Percentiles rank a stretch among this genome's conserved stretches.
These are phyloP conservation scores for Larimichthys crocea DNA, from an alignment of 2,113 vertebrate species.

Conservation along the genomic window DNA sequence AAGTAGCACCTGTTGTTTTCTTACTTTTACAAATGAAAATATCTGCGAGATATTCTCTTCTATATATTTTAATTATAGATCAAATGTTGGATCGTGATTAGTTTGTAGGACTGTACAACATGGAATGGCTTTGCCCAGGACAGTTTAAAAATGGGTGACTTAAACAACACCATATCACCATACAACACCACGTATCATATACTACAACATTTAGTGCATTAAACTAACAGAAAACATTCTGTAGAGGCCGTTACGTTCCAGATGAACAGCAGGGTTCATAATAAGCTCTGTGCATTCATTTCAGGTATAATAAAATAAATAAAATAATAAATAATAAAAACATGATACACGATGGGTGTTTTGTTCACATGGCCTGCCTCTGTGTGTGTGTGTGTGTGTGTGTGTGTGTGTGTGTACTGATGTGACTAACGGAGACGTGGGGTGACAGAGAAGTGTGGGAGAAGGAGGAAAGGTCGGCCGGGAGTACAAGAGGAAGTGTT, in stretches of 20 bases:
- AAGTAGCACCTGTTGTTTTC: no score
- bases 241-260: background rate
- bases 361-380: constrained; percentile 1
- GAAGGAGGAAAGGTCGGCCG: constrained; percentile 39
- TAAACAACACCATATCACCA: background rate
- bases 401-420: background rate
- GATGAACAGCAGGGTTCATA: background rate
- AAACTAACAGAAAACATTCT: background rate
- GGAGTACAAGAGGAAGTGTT: constrained; percentile 74
- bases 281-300: background rate
- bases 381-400: no score
- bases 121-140: background rate
- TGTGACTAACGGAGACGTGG: constrained; percentile 10
- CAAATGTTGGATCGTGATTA: background rate
- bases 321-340: no score
- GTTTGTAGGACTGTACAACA: background rate
- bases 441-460: constrained; percentile 46
- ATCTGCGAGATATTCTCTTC: no score
- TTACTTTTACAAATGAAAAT: no score
- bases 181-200: background rate
- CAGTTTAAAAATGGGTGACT: background rate
- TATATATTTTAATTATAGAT: background rate
- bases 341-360: background rate
- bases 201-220: background rate
- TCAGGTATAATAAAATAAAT: no score